phyloP scores from a whole-genome alignment of 2,113 vertebrate genomes.

The Poeciliopsis prolifica region DNA sequence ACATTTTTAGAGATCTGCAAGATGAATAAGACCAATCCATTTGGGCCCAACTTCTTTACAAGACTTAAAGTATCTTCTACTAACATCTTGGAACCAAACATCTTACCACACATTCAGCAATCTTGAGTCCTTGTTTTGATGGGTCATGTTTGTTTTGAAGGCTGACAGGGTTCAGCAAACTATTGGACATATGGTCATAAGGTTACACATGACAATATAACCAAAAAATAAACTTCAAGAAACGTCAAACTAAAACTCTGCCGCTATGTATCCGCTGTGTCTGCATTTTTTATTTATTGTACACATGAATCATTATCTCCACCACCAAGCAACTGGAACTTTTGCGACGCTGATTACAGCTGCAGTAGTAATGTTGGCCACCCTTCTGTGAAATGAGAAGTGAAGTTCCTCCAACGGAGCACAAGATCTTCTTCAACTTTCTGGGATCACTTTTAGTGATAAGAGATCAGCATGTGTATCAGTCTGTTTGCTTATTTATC shows the following conservation, averaged over 20 bases:
- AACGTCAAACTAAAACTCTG: slow-evolving; percentile 21
- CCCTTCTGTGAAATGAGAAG: slow-evolving; percentile 76
- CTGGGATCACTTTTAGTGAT: slow-evolving; percentile 55
- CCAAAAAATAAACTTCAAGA: background rate
- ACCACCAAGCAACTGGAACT: slow-evolving; percentile 19
- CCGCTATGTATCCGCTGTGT: slow-evolving; percentile 29
- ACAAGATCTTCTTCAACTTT: slow-evolving; percentile 52
- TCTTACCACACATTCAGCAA: background rate
- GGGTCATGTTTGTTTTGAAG: background rate
- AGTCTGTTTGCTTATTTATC: slow-evolving; percentile 55
- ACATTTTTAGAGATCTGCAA: background rate
- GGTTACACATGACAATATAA: background rate
- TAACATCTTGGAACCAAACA: background rate
- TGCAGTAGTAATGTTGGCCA: slow-evolving; percentile 32
- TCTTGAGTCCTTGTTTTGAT: background rate
- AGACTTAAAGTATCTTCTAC: background rate
- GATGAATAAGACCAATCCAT: background rate
- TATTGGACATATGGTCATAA: no score
- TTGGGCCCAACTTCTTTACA: background rate
- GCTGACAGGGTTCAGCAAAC: no score
- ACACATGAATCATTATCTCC: slow-evolving; percentile 34
- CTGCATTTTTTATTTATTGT: slow-evolving; percentile 43
- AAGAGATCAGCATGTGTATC: slow-evolving; percentile 48
- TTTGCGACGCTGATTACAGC: slow-evolving; percentile 59
- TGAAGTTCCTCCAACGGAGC: slow-evolving; percentile 45